Evolutionary conservation across 2,797 vertebrate genomes (phyloP).

Genomic region (Melanotaenia trifasciata): DNA sequence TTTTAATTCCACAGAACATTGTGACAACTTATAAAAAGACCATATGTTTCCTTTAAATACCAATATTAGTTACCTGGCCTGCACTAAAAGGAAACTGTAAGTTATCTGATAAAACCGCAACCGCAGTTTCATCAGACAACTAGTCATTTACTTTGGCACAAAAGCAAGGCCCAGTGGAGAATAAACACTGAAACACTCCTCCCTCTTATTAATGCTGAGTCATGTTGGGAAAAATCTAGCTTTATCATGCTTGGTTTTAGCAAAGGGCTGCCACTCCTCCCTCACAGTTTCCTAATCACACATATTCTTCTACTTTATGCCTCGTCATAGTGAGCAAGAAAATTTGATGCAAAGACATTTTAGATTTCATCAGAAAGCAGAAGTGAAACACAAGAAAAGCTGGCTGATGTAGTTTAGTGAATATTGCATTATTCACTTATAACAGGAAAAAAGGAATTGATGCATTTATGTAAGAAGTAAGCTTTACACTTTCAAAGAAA

Average conservation of each 20-base stretch:
- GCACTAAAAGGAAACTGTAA: too few relatives aligned
- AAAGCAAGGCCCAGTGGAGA: neutral
- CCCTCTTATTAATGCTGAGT: conserved; percentile 18
- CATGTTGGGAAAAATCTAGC: neutral
- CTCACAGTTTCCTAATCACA: neutral
- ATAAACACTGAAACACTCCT: conserved; percentile 15
- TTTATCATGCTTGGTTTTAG: neutral
- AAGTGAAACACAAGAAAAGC: neutral
- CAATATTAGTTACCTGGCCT: too few relatives aligned
- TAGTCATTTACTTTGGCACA: too few relatives aligned
- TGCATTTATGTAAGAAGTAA: neutral
- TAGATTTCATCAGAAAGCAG: neutral
- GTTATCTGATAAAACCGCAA: too few relatives aligned
- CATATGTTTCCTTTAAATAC: neutral
- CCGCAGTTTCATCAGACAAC: too few relatives aligned
- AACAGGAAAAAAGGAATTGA: neutral
- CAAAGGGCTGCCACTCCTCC: neutral
- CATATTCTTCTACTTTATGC: fast-evolving
- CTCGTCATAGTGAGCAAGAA: neutral
- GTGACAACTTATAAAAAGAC: neutral
- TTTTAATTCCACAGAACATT: neutral
- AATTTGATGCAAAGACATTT: fast-evolving
- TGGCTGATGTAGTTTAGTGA: neutral
- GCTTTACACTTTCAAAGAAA: neutral
- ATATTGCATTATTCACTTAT: conserved; percentile 32